Evolutionary conservation across 1,140 invertebrate genomes (phyloP).

Genomic region (Magallana angulata): DNA sequence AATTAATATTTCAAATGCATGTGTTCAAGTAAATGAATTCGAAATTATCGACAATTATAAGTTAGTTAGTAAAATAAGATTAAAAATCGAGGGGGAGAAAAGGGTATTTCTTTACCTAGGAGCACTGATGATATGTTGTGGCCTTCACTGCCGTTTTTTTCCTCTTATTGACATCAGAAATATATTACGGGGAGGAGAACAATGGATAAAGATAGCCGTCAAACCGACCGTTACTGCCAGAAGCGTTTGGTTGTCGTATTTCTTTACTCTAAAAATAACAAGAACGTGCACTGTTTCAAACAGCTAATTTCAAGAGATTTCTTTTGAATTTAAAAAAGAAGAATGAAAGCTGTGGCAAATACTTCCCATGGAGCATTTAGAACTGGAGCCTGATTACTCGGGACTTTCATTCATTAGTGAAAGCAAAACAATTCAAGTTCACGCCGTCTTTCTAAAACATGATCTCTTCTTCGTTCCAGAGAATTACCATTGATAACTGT

Average conservation of each 20-base stretch:
- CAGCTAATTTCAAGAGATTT: neutral
- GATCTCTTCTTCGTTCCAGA: neutral
- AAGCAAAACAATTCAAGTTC: neutral
- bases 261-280: neutral
- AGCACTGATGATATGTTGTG: neutral
- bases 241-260: neutral
- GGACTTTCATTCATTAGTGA: conserved; percentile 10
- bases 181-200: neutral
- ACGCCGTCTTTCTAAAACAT: neutral
- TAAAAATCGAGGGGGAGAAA: neutral
- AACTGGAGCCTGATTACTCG: neutral
- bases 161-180: neutral
- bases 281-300: neutral
- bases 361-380: neutral
- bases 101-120: neutral
- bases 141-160: neutral
- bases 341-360: neutral
- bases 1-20: too few species aligned
- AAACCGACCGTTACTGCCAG: neutral
- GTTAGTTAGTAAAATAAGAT: too few species aligned
- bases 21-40: too few species aligned
- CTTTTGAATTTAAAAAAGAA: neutral
- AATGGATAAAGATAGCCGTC: neutral
- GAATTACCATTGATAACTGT: conserved; percentile 25
- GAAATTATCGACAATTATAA: too few species aligned